Evolutionary conservation across 2,113 vertebrate species (phyloP).

Genomic region (Sorex araneus): DNA sequence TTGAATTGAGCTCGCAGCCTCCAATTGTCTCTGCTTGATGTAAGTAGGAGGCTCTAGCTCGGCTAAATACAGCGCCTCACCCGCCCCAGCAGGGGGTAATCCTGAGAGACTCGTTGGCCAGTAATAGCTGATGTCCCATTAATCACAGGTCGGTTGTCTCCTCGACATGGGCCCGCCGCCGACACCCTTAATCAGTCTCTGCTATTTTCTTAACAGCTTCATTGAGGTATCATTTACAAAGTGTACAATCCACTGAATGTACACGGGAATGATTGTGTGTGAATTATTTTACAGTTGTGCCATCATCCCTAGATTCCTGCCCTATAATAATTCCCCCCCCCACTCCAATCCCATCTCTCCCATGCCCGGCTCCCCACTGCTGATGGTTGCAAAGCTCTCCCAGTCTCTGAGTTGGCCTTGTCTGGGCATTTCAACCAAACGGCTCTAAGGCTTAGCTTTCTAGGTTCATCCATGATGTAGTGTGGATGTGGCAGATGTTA

Average conservation of each 20-base stretch:
- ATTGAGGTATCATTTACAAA: conserved; percentile 69
- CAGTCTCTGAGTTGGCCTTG: too few relatives aligned
- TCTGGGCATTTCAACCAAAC: too few relatives aligned
- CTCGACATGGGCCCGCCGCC: conserved; percentile 29
- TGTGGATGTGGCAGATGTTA: too few relatives aligned
- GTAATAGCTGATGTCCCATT: conserved; percentile 59
- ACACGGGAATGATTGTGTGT: conserved; percentile 29
- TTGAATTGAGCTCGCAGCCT: conserved; percentile 61
- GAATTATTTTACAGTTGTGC: conserved; percentile 22
- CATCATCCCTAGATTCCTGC: not conserved
- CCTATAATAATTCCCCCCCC: conserved; percentile 44
- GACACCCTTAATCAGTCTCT: conserved; percentile 65
- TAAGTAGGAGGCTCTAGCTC: conserved; percentile 32
- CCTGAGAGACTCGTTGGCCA: conserved; percentile 67
- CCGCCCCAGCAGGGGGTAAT: conserved; percentile 60
- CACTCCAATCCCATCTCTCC: not conserved
- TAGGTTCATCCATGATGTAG: too few relatives aligned
- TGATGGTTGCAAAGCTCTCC: too few relatives aligned
- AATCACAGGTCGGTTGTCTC: conserved; percentile 64
- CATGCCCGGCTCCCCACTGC: too few relatives aligned
- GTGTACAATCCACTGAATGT: conserved; percentile 7
- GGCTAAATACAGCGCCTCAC: conserved; percentile 46
- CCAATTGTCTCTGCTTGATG: conserved; percentile 69
- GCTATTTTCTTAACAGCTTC: conserved; percentile 67
- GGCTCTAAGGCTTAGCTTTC: too few relatives aligned